Evolutionary conservation across 2,797 vertebrate species (phyloP).

Genomic region (Threskiornis aethiopicus): DNA sequence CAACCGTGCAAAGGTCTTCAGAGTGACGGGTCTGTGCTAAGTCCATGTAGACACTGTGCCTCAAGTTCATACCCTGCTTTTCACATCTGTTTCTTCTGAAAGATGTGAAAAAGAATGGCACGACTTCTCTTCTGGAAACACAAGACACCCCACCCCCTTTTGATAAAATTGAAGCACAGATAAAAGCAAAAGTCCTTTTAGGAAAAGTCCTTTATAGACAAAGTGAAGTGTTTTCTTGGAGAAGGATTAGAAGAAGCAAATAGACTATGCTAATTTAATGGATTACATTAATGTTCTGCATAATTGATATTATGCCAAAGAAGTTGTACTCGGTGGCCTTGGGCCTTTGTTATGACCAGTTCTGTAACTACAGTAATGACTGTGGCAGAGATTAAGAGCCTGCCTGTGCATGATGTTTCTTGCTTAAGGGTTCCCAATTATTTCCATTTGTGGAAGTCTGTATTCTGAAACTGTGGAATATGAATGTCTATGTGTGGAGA

Average conservation of each 20-base stretch:
- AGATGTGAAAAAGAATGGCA: not conserved
- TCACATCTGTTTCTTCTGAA: not conserved
- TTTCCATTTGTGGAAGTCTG: not conserved
- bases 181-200: not conserved
- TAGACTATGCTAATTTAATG: not conserved
- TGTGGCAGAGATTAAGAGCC: not conserved
- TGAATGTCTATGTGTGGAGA: not conserved
- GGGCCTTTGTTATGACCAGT: not conserved
- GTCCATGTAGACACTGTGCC: not conserved
- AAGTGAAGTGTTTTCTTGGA: not conserved
- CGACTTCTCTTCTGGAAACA: not conserved
- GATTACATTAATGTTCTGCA: not conserved
- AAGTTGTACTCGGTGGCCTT: not conserved
- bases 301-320: not conserved
- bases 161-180: not conserved
- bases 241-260: not conserved
- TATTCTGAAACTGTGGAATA: not conserved
- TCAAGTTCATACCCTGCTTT: not conserved
- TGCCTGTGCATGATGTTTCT: not conserved
- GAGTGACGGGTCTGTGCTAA: not conserved
- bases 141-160: accelerated
- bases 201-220: not conserved
- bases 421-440: not conserved
- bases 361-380: not conserved
- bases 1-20: not conserved